phyloP scores from a whole-genome alignment of 2,797 vertebrate species.

The Limosa lapponica region DNA sequence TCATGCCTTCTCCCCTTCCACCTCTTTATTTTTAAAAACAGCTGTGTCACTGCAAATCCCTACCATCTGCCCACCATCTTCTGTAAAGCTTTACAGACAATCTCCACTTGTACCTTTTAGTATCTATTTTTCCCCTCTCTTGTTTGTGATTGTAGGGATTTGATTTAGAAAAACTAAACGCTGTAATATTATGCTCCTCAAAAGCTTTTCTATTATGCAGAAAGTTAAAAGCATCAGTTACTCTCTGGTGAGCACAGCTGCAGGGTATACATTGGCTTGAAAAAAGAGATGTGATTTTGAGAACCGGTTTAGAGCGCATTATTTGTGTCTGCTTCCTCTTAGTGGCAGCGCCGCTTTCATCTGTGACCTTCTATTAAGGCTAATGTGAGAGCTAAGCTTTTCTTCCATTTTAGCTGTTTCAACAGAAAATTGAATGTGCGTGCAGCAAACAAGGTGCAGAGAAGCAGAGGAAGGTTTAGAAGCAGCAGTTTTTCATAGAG shows the following conservation, averaged over 20 bases:
- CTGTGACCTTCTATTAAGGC: slow-evolving; percentile 50
- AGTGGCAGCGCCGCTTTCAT: slow-evolving; percentile 54
- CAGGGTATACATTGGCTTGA: background rate
- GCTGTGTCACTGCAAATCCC: slow-evolving; percentile 68
- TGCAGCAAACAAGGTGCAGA: background rate
- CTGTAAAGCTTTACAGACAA: slow-evolving; percentile 5
- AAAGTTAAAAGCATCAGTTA: slow-evolving; percentile 48
- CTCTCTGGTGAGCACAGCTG: slow-evolving; percentile 40
- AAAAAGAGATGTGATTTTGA: slow-evolving; percentile 3
- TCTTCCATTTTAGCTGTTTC: slow-evolving; percentile 55
- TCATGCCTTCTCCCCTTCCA: slow-evolving; percentile 43
- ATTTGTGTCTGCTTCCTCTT: slow-evolving; percentile 46
- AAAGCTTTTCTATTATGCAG: slow-evolving; percentile 32
- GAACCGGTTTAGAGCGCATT: slow-evolving; percentile 29
- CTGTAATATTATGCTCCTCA: background rate
- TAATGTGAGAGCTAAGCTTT: slow-evolving; percentile 43
- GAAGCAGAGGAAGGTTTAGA: background rate
- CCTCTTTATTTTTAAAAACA: slow-evolving; percentile 70
- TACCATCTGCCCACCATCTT: slow-evolving; percentile 55
- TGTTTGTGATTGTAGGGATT: background rate
- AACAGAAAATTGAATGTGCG: slow-evolving; percentile 11
- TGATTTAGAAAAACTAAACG: background rate
- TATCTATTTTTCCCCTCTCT: background rate
- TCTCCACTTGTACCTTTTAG: slow-evolving; percentile 42
- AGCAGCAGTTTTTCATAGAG: background rate